Conservation (phyloP, 2,888 invertebrate species). For the Nymphalis polychloros region DNA sequence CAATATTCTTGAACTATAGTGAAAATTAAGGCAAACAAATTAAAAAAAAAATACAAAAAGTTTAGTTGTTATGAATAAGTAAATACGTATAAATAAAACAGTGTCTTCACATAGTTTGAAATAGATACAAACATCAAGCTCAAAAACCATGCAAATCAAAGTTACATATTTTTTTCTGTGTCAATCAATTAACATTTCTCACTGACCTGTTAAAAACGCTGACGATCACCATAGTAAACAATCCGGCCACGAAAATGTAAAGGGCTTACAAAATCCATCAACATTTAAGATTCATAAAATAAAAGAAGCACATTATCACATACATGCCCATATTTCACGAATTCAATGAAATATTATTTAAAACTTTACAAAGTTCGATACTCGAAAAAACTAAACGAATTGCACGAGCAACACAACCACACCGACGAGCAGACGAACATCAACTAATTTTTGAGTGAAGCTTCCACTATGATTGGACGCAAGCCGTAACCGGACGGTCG, state of each 20-base stretch:
- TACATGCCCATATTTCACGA: conserved; percentile 59
- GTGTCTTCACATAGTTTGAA: neutral
- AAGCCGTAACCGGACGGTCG: conserved; percentile 38
- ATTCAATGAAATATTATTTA: conserved; percentile 3
- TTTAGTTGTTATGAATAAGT: neutral
- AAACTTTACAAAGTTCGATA: conserved; percentile 23
- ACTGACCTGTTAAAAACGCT: conserved; percentile 79
- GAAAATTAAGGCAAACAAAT: neutral
- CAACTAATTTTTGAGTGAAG: conserved; percentile 54
- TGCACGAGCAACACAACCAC: conserved; percentile 49
- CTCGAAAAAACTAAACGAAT: conserved; percentile 11
- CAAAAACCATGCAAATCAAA: conserved; percentile 28
- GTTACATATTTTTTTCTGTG: neutral
- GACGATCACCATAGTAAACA: conserved; percentile 79
- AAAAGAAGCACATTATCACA: conserved; percentile 68
- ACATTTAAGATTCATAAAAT: conserved; percentile 52
- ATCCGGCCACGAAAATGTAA: conserved; percentile 57
- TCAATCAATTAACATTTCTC: conserved; percentile 23
- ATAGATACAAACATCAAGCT: conserved; percentile 6
- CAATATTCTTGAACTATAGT: conserved; percentile 8
- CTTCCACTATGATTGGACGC: conserved; percentile 51
- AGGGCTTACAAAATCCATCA: conserved; percentile 54
- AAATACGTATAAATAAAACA: neutral
- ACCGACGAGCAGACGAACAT: conserved; percentile 51
- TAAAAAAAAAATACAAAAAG: neutral